Base-by-base conservation (phyloP, 2,797 vertebrate species). In the Coracias cyanogaster region DNA sequence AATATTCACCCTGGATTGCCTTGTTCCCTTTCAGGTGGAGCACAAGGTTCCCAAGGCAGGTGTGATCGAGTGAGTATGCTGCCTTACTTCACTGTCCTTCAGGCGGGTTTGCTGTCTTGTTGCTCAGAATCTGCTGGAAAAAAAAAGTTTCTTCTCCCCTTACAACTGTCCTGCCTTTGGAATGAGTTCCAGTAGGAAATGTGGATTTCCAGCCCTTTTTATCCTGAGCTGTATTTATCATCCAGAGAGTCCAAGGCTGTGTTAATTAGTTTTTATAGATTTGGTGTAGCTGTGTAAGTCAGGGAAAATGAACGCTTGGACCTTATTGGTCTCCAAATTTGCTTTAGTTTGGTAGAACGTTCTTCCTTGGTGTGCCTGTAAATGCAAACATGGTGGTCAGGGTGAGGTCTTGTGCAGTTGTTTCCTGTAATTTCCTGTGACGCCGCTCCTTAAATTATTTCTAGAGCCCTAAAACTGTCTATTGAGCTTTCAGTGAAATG, bases 31-130 rank as follows among this genome's bases (percentile, higher is more conserved):
- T 26, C 96, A 98, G 98, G 96, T 96, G 39, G 80, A 95, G 16
- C 96, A 96, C 64, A 97, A 49, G 82, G 92, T 92, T 65, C 98
- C 98, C 7, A 98, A 98, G 49, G 96, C 97, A 22, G 97, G 82
- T 35, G 89, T 98, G 72, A 98, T 98, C 25, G 97, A 98, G 98
- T 98, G 87, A 98, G 98, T 98, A 89, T 7, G 4, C 46, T 46
- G 13, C 83, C 48, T n/a, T n/a, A 10, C 24, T 71, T 54, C 13
- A 19, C 31, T 52, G 20, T 26, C 31, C 46, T 51, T 15, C 2
- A 1, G 67, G 46, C 0, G 0, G 5, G 39, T 65, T 43, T 67
- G 54, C 41, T 55, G 20, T 45, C 8, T 0, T n/a, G 0, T 0
- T 26, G 20, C 7, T 25, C 3, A 0, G 33, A 54, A 46, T 39